Evolutionary conservation across 2,113 vertebrate species (phyloP).

Genomic region (Anthoscopus minutus): DNA sequence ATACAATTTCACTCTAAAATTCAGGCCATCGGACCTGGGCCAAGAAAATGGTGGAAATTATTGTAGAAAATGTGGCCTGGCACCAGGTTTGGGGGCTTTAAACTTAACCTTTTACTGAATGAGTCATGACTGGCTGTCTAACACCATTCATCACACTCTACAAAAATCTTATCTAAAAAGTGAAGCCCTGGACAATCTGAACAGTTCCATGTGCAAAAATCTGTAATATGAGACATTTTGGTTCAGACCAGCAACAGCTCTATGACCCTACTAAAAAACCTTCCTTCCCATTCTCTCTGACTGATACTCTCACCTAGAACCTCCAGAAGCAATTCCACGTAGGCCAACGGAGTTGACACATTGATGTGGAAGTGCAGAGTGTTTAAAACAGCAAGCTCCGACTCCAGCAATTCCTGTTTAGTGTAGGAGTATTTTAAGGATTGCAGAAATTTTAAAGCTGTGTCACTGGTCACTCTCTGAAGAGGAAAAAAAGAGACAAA

Average conservation of each 20-base stretch:
- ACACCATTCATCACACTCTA: neutral
- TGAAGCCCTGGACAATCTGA: neutral
- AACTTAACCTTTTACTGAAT: neutral
- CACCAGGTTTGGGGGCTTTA: neutral
- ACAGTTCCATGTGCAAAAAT: neutral
- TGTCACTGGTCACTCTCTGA: slow-evolving; percentile 79
- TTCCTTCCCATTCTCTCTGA: neutral
- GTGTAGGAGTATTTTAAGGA: slow-evolving; percentile 74
- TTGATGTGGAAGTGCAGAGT: slow-evolving; percentile 84
- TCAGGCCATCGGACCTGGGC: neutral
- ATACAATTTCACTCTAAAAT: neutral
- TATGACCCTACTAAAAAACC: neutral
- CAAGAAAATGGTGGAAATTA: neutral
- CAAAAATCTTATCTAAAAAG: neutral
- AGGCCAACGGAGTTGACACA: slow-evolving; percentile 79
- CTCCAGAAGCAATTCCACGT: slow-evolving; percentile 87
- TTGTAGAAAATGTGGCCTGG: neutral
- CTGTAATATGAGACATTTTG: fast-evolving
- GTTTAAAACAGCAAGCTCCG: slow-evolving; percentile 84
- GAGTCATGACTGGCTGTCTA: neutral
- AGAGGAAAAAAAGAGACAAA: neutral
- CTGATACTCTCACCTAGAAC: slow-evolving; percentile 81
- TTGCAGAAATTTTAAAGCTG: slow-evolving; percentile 78
- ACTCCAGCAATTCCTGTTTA: slow-evolving; percentile 79
- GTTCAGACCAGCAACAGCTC: neutral